Evolutionary conservation across 2,113 vertebrate genomes (phyloP), one percentile per base, ranked within the genome.

Genomic region (Corythaeola cristata): DNA sequence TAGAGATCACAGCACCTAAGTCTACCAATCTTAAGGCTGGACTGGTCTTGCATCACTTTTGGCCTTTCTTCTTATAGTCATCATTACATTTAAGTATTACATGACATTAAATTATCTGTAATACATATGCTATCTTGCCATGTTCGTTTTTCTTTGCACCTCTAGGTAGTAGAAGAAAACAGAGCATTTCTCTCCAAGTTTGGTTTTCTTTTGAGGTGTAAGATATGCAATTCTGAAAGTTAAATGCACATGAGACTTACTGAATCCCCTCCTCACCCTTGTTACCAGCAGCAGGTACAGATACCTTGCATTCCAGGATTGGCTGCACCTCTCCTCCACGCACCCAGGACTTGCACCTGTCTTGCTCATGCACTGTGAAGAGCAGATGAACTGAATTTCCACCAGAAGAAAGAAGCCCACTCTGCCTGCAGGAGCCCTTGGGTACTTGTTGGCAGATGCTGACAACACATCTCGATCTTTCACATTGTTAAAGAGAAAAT

Each of bases 201-300:
- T 75, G 26, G 14, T 60, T 84, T 88, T 73, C 53, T 85, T 83
- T 17, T 73, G 67, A 84, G 49, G 6, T 52, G 23, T 72, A 81
- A 71, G 53, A 60, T 62, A 52, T 1, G 5, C 26, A 68, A 59
- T 79, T 77, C 24, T 59, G 49, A 76, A 91, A 69, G 68, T 60
- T 50, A 67, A 89, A 67, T 0, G 3, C 32, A 87, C 0, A 0
- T 11, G 6, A 74, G 12, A 28, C 77, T 59, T 63, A 49, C 24
- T 58, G 32, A 75, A 80, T 62, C 23, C 30, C 33, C 52, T 85
- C 56, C 28, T 68, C 52, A 75, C 5, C 17, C 10, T 28, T 1
- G 0, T 32, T 6, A 82, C 28, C 22, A 78, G 7, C 45, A 74
- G 27, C 27, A 77, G 35, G 37, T 26, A 49, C 1, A 1, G n/a